phyloP scores from a whole-genome alignment of 2,888 invertebrate species.

The Chrysomela aeneicollis region DNA sequence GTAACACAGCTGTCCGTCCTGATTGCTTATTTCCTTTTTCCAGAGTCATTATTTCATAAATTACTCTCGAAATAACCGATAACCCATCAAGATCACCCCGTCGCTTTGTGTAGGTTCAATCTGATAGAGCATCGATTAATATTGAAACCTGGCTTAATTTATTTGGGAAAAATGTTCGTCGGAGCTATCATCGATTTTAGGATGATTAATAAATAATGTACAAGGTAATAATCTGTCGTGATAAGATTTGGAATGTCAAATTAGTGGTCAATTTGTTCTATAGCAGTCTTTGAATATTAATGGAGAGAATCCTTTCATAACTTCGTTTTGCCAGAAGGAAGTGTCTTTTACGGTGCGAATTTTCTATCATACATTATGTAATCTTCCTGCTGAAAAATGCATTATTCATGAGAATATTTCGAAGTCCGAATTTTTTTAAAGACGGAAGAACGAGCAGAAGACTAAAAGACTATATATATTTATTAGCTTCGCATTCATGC shows the following conservation, averaged over 20 bases:
- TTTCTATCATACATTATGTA: too few relatives aligned
- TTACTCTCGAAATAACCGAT: constrained; percentile 48
- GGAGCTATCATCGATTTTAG: neutral
- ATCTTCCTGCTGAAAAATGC: too few relatives aligned
- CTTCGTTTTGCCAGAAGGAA: too few relatives aligned
- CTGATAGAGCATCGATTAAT: constrained; percentile 41
- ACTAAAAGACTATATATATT: too few relatives aligned
- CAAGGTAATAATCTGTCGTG: neutral
- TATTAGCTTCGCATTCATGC: too few relatives aligned
- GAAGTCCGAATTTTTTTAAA: too few relatives aligned
- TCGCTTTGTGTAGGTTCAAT: constrained; percentile 33
- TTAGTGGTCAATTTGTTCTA: neutral
- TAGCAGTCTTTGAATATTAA: neutral
- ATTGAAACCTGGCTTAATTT: constrained; percentile 31
- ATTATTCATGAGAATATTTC: too few relatives aligned
- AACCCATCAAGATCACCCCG: constrained; percentile 40
- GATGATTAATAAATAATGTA: constrained; percentile 3
- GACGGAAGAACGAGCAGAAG: too few relatives aligned
- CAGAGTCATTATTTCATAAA: constrained; percentile 48
- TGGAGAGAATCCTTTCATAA: too few relatives aligned
- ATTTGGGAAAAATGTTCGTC: constrained; percentile 27
- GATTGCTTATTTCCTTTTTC: constrained; percentile 50
- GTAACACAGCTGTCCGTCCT: constrained; percentile 48
- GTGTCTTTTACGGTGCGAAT: too few relatives aligned
- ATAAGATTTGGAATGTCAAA: neutral